Evolutionary conservation across 2,888 invertebrate species (phyloP), one percentile per base, ranked within the genome.

Genomic region (Charanyca ferruginea): DNA sequence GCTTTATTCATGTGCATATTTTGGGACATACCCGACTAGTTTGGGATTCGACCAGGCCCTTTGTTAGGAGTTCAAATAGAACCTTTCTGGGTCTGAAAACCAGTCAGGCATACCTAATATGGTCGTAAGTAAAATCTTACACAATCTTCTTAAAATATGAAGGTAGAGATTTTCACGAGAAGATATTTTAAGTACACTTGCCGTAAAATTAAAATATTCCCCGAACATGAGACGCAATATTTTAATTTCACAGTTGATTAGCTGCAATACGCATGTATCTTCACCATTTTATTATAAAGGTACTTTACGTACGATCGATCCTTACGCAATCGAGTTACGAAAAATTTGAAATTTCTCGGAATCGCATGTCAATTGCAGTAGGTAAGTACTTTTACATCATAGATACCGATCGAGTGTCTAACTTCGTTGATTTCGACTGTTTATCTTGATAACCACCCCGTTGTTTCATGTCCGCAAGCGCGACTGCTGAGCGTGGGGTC

Each of bases 361-460:
- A 38, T 49, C 22, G 58, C 23, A n/a, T 20, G 38, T 44, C 44
- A 22, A 52, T 38, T 20, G n/a, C n/a, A 28, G 2, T 13, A 41
- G 5, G 45, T 16, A 9, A 38, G 16, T 23, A 32, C n/a, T 28
- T 8, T 11, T 11, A 22, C 7, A 0, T 32, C 7, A 0, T 32
- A n/a, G 5, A 18, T 20, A 55, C 2, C 16, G 35, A 16, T 38
- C 9, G 4, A 41, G 35, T 38, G 16, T 6, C 18, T 41, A 62
- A 57, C 45, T 57, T 47, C 23, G 32, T 55, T 53, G n/a, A 32
- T 28, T 16, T 55, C 23, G 8, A 44, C 20, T 48, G 23, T 59
- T 55, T 41, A 66, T 66, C 55, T 69, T 53, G 52, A 73, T 69
- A 65, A 8, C 42, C n/a, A n/a, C n/a, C n/a, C n/a, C n/a, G n/a